Evolutionary conservation across 23 tunicate species (phyloP), one percentile per base, ranked within the genome.

Genomic region (Oikopleura dioica): DNA sequence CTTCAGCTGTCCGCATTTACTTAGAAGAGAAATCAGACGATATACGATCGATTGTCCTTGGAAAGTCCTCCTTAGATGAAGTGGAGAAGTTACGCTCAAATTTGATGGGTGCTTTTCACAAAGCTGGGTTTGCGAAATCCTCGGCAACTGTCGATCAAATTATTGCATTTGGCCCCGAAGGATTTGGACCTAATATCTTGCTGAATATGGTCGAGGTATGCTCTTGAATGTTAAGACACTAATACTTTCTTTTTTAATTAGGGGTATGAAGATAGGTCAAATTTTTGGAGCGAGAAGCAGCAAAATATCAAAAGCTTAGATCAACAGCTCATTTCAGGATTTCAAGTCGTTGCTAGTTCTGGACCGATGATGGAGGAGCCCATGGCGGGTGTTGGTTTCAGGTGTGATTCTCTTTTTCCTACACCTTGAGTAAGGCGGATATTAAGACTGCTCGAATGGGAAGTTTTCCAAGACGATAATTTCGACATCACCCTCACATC

Each of bases 331-430:
- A 76, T 79, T 35, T 86, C 84, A 36, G 99, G 99, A 12, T 94
- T 94, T 75, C 99, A 94, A 55, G 75, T 94, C 36, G 99, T 95
- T 51, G 59, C 95, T 1, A 68, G 81, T 29, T 81, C 99, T 30
- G 99, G 99, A 1, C 99, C 99, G 0, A 44, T 94, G 76, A 86
- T 92, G 38, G 99, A 86, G 68, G 99, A 94, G 63, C 99, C 99
- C 0, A 58, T 94, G 79, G 85, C 87, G 2, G 95, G 95, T 0
- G 95, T 94, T 1, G 84, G 92, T 37, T n/a, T n/a, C n/a, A n/a
- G n/a, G n/a, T n/a, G n/a, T n/a, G n/a, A n/a, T n/a, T n/a, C n/a
- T n/a, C n/a, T n/a, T n/a, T n/a, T n/a, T n/a, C n/a, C n/a, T n/a
- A n/a, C n/a, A n/a, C n/a, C n/a, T n/a, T n/a, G n/a, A n/a, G n/a